Evolutionary conservation across 2,888 invertebrate genomes (phyloP), one percentile per base, ranked within the genome.

Genomic region (Drosophila leonis): DNA sequence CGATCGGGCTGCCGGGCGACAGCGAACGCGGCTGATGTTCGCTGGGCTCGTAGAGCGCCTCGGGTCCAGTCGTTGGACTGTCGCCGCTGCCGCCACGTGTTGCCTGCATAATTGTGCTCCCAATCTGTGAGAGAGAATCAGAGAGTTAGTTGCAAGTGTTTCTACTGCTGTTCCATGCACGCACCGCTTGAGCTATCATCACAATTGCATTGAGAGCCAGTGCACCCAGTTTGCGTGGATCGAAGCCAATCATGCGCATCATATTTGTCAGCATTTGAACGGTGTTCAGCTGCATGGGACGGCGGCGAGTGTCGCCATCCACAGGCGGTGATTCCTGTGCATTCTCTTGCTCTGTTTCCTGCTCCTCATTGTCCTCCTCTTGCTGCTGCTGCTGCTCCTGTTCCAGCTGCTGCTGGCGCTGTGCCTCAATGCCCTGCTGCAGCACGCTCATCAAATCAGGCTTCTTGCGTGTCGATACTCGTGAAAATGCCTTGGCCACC

Each of bases 141-240:
- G 4, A 18, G 4, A 51, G 20, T 51, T 8, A 13, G n/a, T 24
- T 37, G 3, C 4, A 8, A 9, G 1, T 27, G 15, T 9, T 24
- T 39, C n/a, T 39, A 5, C n/a, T 39, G 92, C 94, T 94, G 6
- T 10, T 15, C 15, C 6, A 0, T 6, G 48, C 5, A 39, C 44
- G 7, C 93, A 97, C 97, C 95, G 97, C 94, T 93, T 97, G 97
- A 1, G 97, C 97, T 18, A 97, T 94, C 92, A 97, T 97, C 75
- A 97, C 95, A 18, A 97, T 94, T 24, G 96, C 96, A 91, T 97
- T 97, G 18, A 97, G 94, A 15, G 97, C 96, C 44, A 97, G 95
- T 0, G 97, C 97, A 35, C 96, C 96, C 70, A 97, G 94, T 93
- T 96, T 96, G 64, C 95, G 95, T 0, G 96, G 94, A 91, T 97